These are phyloP conservation scores for Atractosteus spatula DNA, from an alignment of 2,113 vertebrate species.

Conservation along the genomic window DNA sequence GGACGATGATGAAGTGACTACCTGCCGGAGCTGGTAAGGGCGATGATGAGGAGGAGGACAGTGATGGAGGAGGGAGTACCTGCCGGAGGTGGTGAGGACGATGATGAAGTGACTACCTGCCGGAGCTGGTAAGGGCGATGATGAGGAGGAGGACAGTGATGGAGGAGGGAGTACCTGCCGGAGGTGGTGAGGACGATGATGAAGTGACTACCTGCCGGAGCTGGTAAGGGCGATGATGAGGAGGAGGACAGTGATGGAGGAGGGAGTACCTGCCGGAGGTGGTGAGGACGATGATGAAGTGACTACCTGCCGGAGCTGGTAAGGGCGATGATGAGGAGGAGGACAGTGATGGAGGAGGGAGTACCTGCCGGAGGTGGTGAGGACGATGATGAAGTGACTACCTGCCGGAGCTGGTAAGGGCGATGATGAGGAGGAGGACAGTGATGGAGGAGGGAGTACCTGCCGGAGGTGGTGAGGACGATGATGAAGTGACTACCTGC, in stretches of 20 bases:
- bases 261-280: slow-evolving; percentile 54
- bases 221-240: not conserved
- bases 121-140: not conserved
- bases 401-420: no score
- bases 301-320: no score
- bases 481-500: no score
- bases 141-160: not conserved
- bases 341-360: not conserved
- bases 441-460: slow-evolving; percentile 37
- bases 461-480: slow-evolving; percentile 70
- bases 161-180: slow-evolving; percentile 46
- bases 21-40: no score
- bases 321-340: not conserved
- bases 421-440: slow-evolving; percentile 1
- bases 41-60: slow-evolving; percentile 1
- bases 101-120: no score
- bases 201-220: no score
- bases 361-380: slow-evolving; percentile 68
- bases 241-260: not conserved
- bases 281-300: slow-evolving; percentile 82
- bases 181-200: slow-evolving; percentile 77
- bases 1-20: no score
- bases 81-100: slow-evolving; percentile 70
- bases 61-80: slow-evolving; percentile 37
- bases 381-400: no score